Evolutionary conservation across 2,797 vertebrate genomes (phyloP), one percentile per base, ranked within the genome.

Genomic region (Poeciliopsis paucimaculata): DNA sequence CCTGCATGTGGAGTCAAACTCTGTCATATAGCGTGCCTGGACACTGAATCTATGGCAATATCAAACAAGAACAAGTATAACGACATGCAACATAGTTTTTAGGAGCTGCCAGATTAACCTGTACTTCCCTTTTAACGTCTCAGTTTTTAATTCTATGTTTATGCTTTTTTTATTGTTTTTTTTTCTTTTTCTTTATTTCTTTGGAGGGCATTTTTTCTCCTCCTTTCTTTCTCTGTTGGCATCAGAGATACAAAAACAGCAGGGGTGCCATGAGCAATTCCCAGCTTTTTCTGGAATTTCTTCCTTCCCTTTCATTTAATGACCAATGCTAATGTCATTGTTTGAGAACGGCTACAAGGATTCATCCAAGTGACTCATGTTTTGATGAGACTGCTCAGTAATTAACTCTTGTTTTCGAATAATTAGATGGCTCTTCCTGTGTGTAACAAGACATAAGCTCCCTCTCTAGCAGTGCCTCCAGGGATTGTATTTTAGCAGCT

Each of bases 201-300:
- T 41, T 51, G 76, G 86, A 51, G 66, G 55, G 73, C 64, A 60
- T 66, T 76, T 77, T 74, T 77, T 12, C n/a, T 53, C 77, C 77
- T 75, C 71, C 36, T 77, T 78, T 86, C 64, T 66, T 79, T 71
- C 81, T 81, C 76, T 55, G 73, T 73, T 12, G 75, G 85, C 71
- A 55, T 60, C 77, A 57, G 80, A 20, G 66, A 77, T 78, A 64
- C 68, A 79, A 26, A 86, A 84, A 82, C 88, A 82, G 84, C 57
- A 36, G 88, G 89, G 82, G 84, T 81, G 85, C 77, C 0, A 46
- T 87, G 91, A 93, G 77, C 91, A 90, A 90, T 75, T 82, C 78
- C 34, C 34, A 76, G 39, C 80, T 64, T 79, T 81, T 77, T 80
- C 81, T 78, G 76, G 82, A 88, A 72, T 86, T 86, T 74, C 62